A percentile compares a stretch with the other conserved stretches of the same genome.
phyloP scores from a whole-genome alignment of 2,113 vertebrate genomes.

The Nyctereutes procyonoides region DNA sequence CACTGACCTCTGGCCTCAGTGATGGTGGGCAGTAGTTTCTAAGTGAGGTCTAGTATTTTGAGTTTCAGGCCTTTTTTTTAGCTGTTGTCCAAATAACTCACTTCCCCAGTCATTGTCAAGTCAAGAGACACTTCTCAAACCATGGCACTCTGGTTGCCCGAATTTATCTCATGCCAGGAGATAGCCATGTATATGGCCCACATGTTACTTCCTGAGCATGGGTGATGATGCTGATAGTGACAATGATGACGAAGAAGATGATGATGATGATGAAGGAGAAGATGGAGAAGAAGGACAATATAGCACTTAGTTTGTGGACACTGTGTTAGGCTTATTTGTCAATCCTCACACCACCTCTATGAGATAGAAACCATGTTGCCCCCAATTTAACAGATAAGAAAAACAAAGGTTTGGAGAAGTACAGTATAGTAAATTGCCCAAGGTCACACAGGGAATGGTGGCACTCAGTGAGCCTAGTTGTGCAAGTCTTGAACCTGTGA shows the following conservation, averaged over 20 bases:
- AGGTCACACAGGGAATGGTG: background rate
- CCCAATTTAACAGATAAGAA: background rate
- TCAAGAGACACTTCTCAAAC: background rate
- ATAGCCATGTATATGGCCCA: too few relatives aligned
- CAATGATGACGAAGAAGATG: background rate
- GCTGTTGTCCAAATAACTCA: background rate
- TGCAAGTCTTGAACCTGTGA: background rate
- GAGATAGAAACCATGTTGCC: background rate
- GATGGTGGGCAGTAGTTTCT: background rate
- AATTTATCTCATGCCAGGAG: background rate
- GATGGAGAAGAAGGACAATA: background rate
- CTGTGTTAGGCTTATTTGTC: background rate
- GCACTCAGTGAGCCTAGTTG: background rate
- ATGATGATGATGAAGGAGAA: background rate
- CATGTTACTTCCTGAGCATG: background rate
- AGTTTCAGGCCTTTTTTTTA: background rate
- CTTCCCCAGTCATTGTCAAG: background rate
- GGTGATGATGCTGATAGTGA: background rate
- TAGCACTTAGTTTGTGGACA: background rate
- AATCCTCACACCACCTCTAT: background rate
- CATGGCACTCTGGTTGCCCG: background rate
- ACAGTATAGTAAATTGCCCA: background rate
- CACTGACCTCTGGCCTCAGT: background rate
- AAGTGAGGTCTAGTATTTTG: background rate
- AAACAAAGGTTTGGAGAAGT: background rate